Base-by-base conservation (phyloP, 2,113 vertebrate species). In the Phoenicopterus ruber region DNA sequence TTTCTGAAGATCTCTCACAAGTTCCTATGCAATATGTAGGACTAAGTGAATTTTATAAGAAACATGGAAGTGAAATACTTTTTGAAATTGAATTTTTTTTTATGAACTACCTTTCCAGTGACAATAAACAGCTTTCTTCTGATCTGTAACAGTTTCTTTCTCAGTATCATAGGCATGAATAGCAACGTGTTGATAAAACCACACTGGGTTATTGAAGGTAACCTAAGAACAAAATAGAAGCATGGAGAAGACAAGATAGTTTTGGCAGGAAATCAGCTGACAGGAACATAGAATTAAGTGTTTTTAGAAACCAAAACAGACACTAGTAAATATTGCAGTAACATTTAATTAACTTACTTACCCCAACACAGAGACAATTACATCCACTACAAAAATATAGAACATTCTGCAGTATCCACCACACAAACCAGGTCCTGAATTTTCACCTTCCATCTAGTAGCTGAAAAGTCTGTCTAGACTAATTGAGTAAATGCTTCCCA, bases 121-220 rank as follows among this genome's bases (percentile, higher is more conserved):
- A 94, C 98, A 99, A 94, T 97, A 97, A 88, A 98, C 88, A 32
- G 96, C 96, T 91, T 98, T 97, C 72, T 98, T 69, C 66, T 62
- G 25, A 57, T 47, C 63, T 54, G 26, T 34, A 62, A 40, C 32
- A 63, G 26, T 97, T 79, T 98, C 94, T 72, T 96, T 96, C 83
- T 99, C 98, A 2, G 97, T 95, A 92, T 97, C 98, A 93, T 97
- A 97, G 29, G 97, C 97, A 26, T 98, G 98, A 96, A 98, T 98
- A 97, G 98, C 98, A 92, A 98, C 98, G 79, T 98, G 97, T 26
- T 98, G 97, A 90, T 98, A 98, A 97, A 99, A 99, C 98, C 98
- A 99, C 94, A 98, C 97, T 4, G 98, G 97, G 55, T 98, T 99
- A 91, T 98, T 85, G 58, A 92, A 94, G 67, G 88, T 72, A 90